Conservation (phyloP, 2,797 vertebrate genomes). For the Atherinosoma microstoma region DNA sequence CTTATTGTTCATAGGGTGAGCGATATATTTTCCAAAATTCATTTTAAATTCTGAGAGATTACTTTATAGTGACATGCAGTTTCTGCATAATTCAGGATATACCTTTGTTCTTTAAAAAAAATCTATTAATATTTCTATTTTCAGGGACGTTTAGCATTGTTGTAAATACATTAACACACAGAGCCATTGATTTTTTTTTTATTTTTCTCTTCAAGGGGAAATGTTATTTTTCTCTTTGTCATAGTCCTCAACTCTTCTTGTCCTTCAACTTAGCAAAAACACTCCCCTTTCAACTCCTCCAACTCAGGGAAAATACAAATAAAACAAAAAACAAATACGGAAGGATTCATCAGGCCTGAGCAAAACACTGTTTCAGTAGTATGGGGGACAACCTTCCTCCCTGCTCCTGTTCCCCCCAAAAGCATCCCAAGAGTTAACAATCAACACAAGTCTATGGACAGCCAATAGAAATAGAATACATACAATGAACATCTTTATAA, state of each 20-base stretch:
- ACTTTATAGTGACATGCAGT: background rate
- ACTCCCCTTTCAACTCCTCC: slow-evolving; percentile 71
- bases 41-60: background rate
- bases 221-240: slow-evolving; percentile 84
- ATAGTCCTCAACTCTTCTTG: slow-evolving; percentile 78
- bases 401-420: slow-evolving; percentile 46
- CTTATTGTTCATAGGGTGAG: background rate
- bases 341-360: slow-evolving; percentile 83
- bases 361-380: slow-evolving; percentile 84
- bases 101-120: background rate
- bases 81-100: background rate
- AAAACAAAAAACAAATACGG: slow-evolving; percentile 71
- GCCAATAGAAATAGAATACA: slow-evolving; percentile 81
- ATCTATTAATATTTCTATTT: background rate
- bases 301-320: slow-evolving; percentile 79
- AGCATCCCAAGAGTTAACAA: slow-evolving; percentile 78
- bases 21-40: background rate
- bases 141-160: background rate
- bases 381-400: slow-evolving; percentile 60
- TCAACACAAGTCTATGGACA: slow-evolving; percentile 82
- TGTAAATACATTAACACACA: slow-evolving; percentile 38
- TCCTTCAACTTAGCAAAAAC: slow-evolving; percentile 65
- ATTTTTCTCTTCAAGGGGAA: slow-evolving; percentile 82
- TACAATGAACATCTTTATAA: slow-evolving; percentile 78
- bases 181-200: slow-evolving; percentile 71